Evolutionary conservation across 2,113 vertebrate species (phyloP).

Genomic region (Oxyruncus cristatus): DNA sequence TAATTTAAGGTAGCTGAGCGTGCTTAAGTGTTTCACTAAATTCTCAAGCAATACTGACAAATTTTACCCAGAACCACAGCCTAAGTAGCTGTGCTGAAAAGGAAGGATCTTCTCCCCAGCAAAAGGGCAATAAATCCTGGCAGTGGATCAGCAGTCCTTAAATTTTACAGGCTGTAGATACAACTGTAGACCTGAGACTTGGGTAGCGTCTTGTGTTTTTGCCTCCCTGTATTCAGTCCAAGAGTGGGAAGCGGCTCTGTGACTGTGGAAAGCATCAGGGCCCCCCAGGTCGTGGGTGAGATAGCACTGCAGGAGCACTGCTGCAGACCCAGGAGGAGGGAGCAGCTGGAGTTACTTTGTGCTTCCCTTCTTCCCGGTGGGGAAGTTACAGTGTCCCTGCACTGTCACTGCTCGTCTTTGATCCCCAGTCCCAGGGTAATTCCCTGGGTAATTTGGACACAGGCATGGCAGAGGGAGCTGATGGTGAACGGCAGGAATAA

Average conservation of each 20-base stretch:
- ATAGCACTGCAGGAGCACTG: no score
- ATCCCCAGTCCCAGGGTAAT: neutral
- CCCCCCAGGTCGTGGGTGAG: rapidly evolving
- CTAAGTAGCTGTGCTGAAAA: neutral
- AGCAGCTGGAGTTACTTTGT: neutral
- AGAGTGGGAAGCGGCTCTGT: rapidly evolving
- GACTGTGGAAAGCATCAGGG: neutral
- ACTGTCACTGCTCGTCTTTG: neutral
- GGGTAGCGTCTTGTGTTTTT: neutral
- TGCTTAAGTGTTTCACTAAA: neutral
- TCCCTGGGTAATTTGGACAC: neutral
- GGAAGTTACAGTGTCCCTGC: neutral
- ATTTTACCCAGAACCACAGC: neutral
- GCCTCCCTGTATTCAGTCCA: neutral
- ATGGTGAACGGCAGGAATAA: rapidly evolving
- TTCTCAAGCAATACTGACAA: neutral
- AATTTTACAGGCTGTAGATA: neutral
- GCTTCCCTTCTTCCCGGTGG: neutral
- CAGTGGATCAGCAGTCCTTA: neutral
- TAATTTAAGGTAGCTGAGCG: neutral
- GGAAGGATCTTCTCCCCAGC: neutral
- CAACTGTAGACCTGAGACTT: neutral
- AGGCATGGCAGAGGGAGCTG: neutral
- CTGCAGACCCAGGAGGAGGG: neutral
- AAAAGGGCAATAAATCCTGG: neutral